Evolutionary conservation across 2,888 invertebrate genomes (phyloP).

Genomic region (Drosophila atripex): DNA sequence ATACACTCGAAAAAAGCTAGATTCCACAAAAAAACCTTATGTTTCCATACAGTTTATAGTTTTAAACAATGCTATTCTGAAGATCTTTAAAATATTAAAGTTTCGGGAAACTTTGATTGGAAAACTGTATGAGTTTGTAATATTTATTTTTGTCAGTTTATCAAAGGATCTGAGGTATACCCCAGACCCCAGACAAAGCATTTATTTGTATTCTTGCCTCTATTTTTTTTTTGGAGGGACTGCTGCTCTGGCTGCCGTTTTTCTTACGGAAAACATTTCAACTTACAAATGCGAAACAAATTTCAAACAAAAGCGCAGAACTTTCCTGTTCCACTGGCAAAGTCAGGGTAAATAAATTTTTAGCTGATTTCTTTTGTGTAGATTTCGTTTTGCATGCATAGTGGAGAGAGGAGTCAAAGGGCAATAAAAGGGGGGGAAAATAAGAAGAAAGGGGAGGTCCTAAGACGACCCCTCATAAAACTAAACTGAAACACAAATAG

Average conservation of each 20-base stretch:
- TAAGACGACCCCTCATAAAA: conserved; percentile 50
- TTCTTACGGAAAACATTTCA: conserved; percentile 68
- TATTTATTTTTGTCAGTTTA: neutral
- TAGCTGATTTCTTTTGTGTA: conserved; percentile 69
- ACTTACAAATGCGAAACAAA: conserved; percentile 79
- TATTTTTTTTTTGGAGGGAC: conserved; percentile 14
- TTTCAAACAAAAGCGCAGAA: conserved; percentile 78
- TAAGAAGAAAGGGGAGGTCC: neutral
- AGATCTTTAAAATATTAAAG: neutral
- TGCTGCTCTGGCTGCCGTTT: conserved; percentile 8
- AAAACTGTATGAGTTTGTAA: too few relatives aligned
- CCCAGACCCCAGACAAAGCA: conserved; percentile 53
- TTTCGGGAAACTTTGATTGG: neutral
- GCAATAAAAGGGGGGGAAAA: conserved; percentile 1
- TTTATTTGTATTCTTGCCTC: conserved; percentile 67
- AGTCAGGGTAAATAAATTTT: conserved; percentile 69
- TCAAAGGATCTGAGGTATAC: conserved; percentile 16
- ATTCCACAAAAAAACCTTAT: too few relatives aligned
- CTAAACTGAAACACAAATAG: conserved; percentile 75
- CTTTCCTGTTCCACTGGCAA: conserved; percentile 47
- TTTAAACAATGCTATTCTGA: too few relatives aligned
- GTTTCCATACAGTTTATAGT: too few relatives aligned
- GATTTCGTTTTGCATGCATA: conserved; percentile 64
- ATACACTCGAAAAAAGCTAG: neutral
- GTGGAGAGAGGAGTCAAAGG: neutral